Percentiles rank a stretch among this genome's conserved stretches.
Conservation (phyloP, 2,888 invertebrate species). For the Trichopoda pennipes region DNA sequence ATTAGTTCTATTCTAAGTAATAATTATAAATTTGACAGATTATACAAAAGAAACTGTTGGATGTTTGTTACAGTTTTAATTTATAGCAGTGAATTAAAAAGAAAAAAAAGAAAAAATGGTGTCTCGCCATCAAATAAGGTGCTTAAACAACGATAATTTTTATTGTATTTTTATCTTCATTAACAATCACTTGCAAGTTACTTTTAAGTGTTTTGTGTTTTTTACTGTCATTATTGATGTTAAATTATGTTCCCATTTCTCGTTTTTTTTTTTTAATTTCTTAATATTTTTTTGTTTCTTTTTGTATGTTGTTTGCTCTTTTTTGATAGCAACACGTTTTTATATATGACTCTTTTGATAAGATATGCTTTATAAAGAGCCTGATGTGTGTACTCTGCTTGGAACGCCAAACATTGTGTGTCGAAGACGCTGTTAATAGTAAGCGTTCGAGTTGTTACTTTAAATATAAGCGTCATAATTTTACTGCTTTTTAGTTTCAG, state of each 20-base stretch:
- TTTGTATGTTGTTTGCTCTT: slow-evolving; percentile 31
- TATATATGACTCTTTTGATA: slow-evolving; percentile 57
- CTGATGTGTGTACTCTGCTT: slow-evolving; percentile 25
- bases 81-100: slow-evolving; percentile 17
- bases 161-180: not conserved
- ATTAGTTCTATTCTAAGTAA: not conserved
- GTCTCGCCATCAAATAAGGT: not conserved
- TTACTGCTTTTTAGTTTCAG: slow-evolving; percentile 7
- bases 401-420: not conserved
- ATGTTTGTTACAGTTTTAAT: slow-evolving; percentile 25
- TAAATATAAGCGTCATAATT: slow-evolving; percentile 36
- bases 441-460: slow-evolving; percentile 5
- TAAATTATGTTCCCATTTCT: slow-evolving; percentile 72
- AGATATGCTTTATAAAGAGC: slow-evolving; percentile 52
- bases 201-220: not conserved
- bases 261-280: slow-evolving; percentile 60
- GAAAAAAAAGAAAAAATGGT: not conserved
- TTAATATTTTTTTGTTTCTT: slow-evolving; percentile 11
- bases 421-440: not conserved
- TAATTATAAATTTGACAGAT: slow-evolving; percentile 24
- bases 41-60: slow-evolving; percentile 35
- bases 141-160: slow-evolving; percentile 6
- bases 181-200: slow-evolving; percentile 51
- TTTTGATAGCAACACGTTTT: slow-evolving; percentile 39
- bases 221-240: slow-evolving; percentile 24